Conservation (phyloP, 2,113 vertebrate genomes). For the Barnardius zonarius region DNA sequence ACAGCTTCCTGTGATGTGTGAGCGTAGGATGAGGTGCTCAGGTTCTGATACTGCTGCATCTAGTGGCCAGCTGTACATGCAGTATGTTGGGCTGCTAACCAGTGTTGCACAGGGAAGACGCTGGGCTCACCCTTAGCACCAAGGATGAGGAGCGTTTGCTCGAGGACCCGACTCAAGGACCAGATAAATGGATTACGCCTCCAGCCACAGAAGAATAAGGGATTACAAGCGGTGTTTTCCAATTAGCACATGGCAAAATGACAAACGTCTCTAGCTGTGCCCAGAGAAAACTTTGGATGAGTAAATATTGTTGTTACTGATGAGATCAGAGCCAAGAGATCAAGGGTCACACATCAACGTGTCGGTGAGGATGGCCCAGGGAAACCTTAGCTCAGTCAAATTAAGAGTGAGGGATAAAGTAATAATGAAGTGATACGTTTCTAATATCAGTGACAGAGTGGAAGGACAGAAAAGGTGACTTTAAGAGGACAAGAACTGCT, state of each 20-base stretch:
- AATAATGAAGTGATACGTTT: background rate
- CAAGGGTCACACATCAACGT: too few species aligned
- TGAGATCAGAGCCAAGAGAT: background rate
- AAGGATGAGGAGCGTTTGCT: background rate
- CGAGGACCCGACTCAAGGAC: too few species aligned
- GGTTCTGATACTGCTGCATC: background rate
- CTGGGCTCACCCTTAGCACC: background rate
- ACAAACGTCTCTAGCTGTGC: background rate
- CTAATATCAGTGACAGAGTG: background rate
- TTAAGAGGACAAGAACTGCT: background rate
- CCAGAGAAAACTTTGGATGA: background rate
- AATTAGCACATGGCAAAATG: background rate
- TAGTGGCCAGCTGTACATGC: fast-evolving
- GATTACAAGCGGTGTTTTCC: background rate
- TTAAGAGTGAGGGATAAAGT: background rate
- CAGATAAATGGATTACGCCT: background rate
- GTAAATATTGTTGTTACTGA: background rate
- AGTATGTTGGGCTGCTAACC: background rate
- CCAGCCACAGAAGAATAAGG: background rate
- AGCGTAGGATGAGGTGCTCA: background rate
- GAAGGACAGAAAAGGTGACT: background rate
- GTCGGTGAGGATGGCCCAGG: background rate
- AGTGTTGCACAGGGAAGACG: background rate
- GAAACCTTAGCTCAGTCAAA: background rate
- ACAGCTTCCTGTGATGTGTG: background rate